phyloP scores from a whole-genome alignment of 2,797 vertebrate species.

The Enteromius thamalakanensis region DNA sequence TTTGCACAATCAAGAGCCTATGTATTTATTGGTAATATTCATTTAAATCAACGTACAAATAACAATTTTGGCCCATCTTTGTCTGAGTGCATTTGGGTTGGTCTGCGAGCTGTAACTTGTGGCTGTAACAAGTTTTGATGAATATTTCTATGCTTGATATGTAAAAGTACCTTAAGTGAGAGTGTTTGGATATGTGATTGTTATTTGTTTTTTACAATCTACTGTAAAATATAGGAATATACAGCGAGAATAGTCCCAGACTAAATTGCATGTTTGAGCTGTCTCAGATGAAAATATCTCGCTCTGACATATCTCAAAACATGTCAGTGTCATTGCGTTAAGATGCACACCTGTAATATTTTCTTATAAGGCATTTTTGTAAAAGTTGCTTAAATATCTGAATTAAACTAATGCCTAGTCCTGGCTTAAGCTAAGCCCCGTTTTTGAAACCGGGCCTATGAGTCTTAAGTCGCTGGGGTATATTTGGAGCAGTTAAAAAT shows the following conservation, averaged over 20 bases:
- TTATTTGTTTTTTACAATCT: neutral
- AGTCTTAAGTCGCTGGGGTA: too few species aligned
- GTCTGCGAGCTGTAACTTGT: conserved; percentile 28
- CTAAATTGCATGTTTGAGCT: too few species aligned
- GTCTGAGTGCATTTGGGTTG: conserved; percentile 15
- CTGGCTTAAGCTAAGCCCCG: too few species aligned
- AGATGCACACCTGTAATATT: too few species aligned
- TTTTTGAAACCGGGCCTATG: too few species aligned
- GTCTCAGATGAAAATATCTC: too few species aligned
- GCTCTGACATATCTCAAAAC: too few species aligned
- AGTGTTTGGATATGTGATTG: neutral
- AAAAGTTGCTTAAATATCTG: too few species aligned
- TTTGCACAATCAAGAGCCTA: neutral
- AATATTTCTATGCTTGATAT: neutral
- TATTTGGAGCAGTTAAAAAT: too few species aligned
- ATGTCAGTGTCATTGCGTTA: too few species aligned
- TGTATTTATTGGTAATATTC: neutral
- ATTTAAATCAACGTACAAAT: neutral
- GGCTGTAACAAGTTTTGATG: neutral
- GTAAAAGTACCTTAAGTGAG: neutral
- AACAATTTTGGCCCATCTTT: neutral
- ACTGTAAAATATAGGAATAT: neutral
- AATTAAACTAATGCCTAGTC: too few species aligned
- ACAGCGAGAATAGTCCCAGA: neutral
- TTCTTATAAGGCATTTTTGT: too few species aligned